Base-by-base conservation (phyloP, 2,888 invertebrate genomes). In the Mechanitis mazaeus region DNA sequence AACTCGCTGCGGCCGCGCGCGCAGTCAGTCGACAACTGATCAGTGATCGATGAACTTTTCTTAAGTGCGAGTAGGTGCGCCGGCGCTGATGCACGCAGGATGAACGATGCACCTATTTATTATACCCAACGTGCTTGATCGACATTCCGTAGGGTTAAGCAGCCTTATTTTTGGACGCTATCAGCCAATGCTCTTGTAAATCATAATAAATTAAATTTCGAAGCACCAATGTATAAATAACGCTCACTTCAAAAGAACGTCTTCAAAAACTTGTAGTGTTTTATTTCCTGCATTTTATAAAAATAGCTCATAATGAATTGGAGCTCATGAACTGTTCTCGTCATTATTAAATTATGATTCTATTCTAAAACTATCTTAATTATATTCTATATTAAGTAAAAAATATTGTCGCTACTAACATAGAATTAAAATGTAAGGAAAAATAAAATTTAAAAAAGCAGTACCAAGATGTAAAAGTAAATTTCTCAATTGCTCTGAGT, bases 41-140 rank as follows among this genome's bases (percentile, higher is more conserved):
- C 80, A 79, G 75, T 82, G 83, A 82, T 67, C 80, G 80, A 75
- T 82, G 83, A 82, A 84, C 81, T 78, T 75, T 77, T 73, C 69
- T 68, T 31, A 47, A 47, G 47, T 47, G 72, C 46, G 56, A 47
- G 47, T 45, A 7, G 55, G 57, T 47, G 63, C 75, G 78, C 77
- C 69, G 77, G 81, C 81, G 79, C 78, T 74, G 74, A 66, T 66
- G 68, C 67, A 63, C 62, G 71, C 73, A 73, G 73, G 71, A 72
- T 70, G 71, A 75, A 71, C 74, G 74, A 75, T 78, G 77, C 76
- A 75, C 73, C 74, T 76, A 72, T 72, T 76, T 77, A 75, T 75
- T 75, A 80, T 75, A 70, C 73, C 75, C 69, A 67, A 75, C 72
- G 72, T 71, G 75, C 75, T 73, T 69, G 73, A 81, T 79, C 77